phyloP scores from a whole-genome alignment of 2,113 vertebrate species.

The Pimephales promelas region DNA sequence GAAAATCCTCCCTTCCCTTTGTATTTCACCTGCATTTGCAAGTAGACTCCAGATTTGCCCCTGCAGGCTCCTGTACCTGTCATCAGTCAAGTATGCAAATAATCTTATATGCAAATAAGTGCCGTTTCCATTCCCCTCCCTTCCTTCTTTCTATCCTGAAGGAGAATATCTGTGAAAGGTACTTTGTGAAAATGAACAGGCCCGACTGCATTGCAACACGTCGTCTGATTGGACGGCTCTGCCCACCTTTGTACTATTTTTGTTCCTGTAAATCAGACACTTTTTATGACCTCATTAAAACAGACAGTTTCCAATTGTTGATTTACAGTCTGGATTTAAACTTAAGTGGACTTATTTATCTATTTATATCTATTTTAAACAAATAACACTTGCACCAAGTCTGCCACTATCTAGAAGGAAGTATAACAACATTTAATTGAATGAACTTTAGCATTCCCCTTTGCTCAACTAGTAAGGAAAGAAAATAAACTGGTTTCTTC shows the following conservation, averaged over 20 bases:
- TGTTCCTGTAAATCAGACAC: background rate
- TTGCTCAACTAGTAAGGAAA: background rate
- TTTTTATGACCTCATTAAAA: too few species aligned
- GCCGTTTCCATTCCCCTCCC: background rate
- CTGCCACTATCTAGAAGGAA: background rate
- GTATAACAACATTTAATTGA: background rate
- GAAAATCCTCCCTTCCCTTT: background rate
- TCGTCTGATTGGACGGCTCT: background rate
- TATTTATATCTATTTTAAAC: background rate
- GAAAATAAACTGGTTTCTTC: background rate
- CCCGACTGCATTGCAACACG: conserved; percentile 44
- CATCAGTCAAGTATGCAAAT: conserved; percentile 70
- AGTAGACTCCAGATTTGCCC: conserved; percentile 32
- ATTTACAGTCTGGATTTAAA: background rate
- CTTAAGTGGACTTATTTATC: background rate
- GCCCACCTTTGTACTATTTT: background rate
- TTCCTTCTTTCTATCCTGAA: conserved; percentile 6
- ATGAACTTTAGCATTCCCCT: background rate
- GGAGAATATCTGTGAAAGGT: background rate
- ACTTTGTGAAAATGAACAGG: conserved; percentile 46
- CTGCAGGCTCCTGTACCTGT: conserved; percentile 47
- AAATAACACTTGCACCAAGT: background rate
- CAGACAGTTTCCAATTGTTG: background rate
- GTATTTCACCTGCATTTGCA: background rate
- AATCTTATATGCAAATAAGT: conserved; percentile 43